Conservation (phyloP, 2,888 invertebrate genomes). For the Philonicus albiceps region DNA sequence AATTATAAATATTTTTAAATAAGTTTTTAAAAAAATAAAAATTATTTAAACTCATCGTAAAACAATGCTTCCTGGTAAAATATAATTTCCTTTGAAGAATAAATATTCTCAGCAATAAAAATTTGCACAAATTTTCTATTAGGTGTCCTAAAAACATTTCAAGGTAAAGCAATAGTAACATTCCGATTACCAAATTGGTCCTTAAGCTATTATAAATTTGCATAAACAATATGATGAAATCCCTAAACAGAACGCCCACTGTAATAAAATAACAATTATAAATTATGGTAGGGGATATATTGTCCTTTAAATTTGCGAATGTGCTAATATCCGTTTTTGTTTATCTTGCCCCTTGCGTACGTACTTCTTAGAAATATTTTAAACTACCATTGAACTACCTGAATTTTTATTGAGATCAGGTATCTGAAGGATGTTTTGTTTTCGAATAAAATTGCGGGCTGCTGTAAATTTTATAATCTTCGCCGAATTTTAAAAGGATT, state of each 20-base stretch:
- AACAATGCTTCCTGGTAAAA: not conserved
- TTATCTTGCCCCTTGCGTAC: not conserved
- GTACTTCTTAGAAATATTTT: not conserved
- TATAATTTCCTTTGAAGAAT: not conserved
- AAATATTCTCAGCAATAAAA: not conserved
- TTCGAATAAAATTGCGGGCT: not conserved
- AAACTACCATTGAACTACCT: not conserved
- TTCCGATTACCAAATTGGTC: not conserved
- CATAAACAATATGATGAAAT: conserved; percentile 14
- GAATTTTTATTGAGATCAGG: not conserved
- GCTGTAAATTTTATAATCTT: not conserved
- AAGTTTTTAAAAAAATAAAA: not conserved
- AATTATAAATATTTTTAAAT: no score
- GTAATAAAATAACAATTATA: not conserved
- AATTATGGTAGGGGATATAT: not conserved
- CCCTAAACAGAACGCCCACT: conserved; percentile 37
- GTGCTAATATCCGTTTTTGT: not conserved
- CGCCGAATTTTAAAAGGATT: not conserved
- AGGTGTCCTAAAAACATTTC: not conserved
- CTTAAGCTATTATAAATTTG: not conserved
- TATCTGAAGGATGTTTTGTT: not conserved
- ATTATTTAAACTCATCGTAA: not conserved
- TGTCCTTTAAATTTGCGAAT: not conserved
- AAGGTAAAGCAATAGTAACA: not conserved
- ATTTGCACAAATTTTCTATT: not conserved